Percentiles rank a stretch among this genome's conserved stretches.
Evolutionary conservation across 2,888 invertebrate species (phyloP).

Genomic region (Diachrysia chrysitis): DNA sequence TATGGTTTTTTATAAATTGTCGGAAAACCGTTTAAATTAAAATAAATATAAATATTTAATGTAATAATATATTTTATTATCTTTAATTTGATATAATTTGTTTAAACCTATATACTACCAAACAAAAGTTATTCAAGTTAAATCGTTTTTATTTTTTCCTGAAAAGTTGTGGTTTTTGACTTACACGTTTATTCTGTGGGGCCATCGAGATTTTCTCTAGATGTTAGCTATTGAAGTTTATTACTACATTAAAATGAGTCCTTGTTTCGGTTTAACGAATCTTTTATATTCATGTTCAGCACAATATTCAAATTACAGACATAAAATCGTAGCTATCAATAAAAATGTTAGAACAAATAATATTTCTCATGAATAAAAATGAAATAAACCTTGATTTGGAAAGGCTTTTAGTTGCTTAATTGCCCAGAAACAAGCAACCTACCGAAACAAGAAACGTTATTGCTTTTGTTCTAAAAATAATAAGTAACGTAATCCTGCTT

Average conservation of each 20-base stretch:
- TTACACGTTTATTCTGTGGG: too few relatives aligned
- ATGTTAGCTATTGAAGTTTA: not conserved
- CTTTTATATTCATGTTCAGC: not conserved
- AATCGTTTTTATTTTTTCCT: too few relatives aligned
- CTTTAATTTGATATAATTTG: too few relatives aligned
- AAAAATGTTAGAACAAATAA: conserved; percentile 23
- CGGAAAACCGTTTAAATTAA: too few relatives aligned
- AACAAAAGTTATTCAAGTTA: too few relatives aligned
- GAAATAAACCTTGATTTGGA: conserved; percentile 29
- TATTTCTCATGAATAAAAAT: conserved; percentile 36
- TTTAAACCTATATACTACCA: too few relatives aligned
- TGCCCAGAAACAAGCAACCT: conserved; percentile 12
- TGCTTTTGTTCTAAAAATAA: conserved; percentile 16
- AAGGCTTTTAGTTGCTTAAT: conserved; percentile 32
- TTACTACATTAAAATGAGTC: not conserved
- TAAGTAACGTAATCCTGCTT: conserved; percentile 15
- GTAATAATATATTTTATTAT: too few relatives aligned
- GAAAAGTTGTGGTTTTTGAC: too few relatives aligned
- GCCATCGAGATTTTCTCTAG: not conserved
- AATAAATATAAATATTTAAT: too few relatives aligned
- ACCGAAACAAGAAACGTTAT: conserved; percentile 12
- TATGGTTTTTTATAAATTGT: too few relatives aligned
- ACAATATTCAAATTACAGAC: conserved; percentile 10
- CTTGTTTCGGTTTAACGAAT: not conserved
- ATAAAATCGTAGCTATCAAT: conserved; percentile 12